Conservation (phyloP, 2,888 invertebrate genomes). For the Callinectes sapidus region DNA sequence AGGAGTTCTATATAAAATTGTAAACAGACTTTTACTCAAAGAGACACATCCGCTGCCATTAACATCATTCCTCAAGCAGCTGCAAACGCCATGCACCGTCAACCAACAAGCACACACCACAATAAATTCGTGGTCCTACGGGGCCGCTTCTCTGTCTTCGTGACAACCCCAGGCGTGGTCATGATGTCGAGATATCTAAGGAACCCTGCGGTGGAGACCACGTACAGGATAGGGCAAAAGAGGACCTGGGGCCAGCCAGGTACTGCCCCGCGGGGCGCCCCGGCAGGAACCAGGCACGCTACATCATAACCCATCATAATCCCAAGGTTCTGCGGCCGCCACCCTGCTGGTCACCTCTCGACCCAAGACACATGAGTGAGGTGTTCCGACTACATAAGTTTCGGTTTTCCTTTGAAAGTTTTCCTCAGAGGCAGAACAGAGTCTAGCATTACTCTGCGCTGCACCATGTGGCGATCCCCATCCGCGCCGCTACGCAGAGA, state of each 20-base stretch:
- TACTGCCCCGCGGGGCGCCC: conserved; percentile 55
- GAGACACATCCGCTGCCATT: background rate
- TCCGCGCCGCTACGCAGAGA: background rate
- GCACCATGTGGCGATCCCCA: background rate
- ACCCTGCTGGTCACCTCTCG: conserved; percentile 54
- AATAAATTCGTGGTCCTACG: background rate
- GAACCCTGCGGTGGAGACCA: conserved; percentile 32
- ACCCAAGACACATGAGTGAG: conserved; percentile 38
- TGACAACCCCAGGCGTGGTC: conserved; percentile 29
- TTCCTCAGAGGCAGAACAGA: background rate
- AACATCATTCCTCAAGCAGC: background rate
- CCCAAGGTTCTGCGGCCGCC: conserved; percentile 54
- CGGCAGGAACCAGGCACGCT: conserved; percentile 59
- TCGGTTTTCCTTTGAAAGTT: conserved; percentile 7
- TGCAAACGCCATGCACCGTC: background rate
- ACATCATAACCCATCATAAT: conserved; percentile 63
- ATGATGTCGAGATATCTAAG: conserved; percentile 26
- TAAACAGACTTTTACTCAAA: background rate
- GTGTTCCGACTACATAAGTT: conserved; percentile 13
- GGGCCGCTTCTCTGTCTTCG: conserved; percentile 30
- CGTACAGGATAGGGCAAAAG: background rate
- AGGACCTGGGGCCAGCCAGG: conserved; percentile 51
- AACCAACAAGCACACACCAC: background rate
- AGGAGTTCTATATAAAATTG: background rate
- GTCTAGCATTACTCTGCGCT: background rate